Evolutionary conservation across 92 coral and sea anemone species (phyloP), one percentile per base, ranked within the genome.

Genomic region (Micromussa lordhowensis): DNA sequence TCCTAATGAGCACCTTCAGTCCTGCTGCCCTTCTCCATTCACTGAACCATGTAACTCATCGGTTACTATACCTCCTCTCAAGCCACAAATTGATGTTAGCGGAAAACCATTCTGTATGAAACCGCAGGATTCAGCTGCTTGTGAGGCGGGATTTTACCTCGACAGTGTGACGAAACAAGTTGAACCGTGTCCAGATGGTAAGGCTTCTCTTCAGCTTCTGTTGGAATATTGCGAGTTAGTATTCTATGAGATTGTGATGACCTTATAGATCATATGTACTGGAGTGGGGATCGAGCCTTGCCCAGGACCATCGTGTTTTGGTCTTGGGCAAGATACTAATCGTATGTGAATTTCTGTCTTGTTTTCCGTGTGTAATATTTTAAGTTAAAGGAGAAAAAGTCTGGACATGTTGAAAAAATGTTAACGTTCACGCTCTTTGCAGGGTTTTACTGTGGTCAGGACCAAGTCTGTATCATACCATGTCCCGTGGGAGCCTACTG

Each of bases 131-230:
- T 77, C 75, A 22, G 30, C 92, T 15, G 94, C 94, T 21, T 94
- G 96, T 66, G 88, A 82, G 35, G 91, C 89, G 5, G 96, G 96
- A 35, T 94, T 92, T 77, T 94, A 78, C 84, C 61, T 75, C 40
- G 59, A 91, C 81, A 79, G 18, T 16, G 0, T 22, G 2, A 63
- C 36, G 3, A 31, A 29, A 32, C 18, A 59, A 22, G 68, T 72
- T 32, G 51, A 51, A 31, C 93, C 94, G 4, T 94, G 96, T 77
- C 96, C 96, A 7, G 29, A 85, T 78, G 96, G 96, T 94, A 79
- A 69, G 92, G 1, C 17, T 64, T 28, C 16, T 6, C 15, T 40
- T 57, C 64, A 6, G 48, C 24, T 44, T 44, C 0, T 44, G 9
- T 44, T 44, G 12, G 8, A 40, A 44, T 44, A 44, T 44, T 44